Percentiles rank a stretch among this genome's conserved stretches.
phyloP scores from a whole-genome alignment of 2,797 vertebrate species.

The Trachops cirrhosus region DNA sequence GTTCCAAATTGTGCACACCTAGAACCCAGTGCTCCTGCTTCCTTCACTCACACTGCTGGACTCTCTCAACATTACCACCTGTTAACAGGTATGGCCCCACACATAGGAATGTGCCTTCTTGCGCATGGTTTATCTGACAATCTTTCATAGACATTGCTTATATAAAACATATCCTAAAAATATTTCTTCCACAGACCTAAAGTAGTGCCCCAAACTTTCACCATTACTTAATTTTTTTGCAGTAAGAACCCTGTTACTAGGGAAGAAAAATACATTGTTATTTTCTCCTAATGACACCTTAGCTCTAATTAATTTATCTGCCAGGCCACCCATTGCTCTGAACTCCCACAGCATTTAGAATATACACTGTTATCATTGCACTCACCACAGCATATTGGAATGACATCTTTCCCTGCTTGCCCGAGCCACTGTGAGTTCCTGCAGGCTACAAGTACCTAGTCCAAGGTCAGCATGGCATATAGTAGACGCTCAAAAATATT shows the following conservation, averaged over 20 bases:
- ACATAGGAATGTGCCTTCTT: not conserved
- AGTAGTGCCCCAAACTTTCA: not conserved
- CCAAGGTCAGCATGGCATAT: not conserved
- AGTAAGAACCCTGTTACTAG: not conserved
- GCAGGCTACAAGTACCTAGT: not conserved
- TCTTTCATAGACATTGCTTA: not conserved
- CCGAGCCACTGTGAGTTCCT: not conserved
- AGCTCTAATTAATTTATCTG: not conserved
- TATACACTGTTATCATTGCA: not conserved
- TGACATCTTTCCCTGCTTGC: not conserved
- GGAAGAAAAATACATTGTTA: constrained; percentile 18
- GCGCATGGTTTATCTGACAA: not conserved
- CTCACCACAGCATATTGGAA: not conserved
- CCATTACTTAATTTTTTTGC: not conserved
- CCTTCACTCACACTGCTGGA: not conserved
- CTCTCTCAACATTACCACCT: not conserved
- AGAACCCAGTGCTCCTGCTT: not conserved
- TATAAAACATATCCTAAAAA: constrained; percentile 25
- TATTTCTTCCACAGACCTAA: constrained; percentile 10
- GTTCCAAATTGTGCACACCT: not conserved
- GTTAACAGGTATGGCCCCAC: not conserved
- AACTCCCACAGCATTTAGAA: not conserved
- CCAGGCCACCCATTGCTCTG: not conserved
- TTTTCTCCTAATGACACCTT: constrained; percentile 9
- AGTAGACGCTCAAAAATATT: not conserved